Evolutionary conservation across 2,888 invertebrate species (phyloP), one percentile per base, ranked within the genome.

Genomic region (Lasioglossum pauxillum): DNA sequence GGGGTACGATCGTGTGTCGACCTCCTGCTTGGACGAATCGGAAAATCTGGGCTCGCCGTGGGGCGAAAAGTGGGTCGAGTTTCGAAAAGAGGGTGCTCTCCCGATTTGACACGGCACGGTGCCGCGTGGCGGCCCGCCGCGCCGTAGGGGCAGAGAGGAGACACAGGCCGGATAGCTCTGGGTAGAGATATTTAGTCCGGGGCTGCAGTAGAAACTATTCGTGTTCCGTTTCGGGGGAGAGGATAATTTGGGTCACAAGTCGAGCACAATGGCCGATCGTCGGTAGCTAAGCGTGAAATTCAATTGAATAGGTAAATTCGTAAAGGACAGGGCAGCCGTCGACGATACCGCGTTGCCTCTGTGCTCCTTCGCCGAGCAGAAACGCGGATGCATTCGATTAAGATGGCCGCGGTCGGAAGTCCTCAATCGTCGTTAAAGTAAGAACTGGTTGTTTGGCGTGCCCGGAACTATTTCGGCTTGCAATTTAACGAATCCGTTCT

Each of bases 191-290:
- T 91, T 91, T 91, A 88, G 83, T 81, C 78, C 71, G 12, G 31
- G 53, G 64, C 69, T 53, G 73, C 49, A 60, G 73, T 80, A 75
- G 86, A 87, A 90, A 90, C 90, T 91, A 92, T 89, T 91, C 87
- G 71, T 75, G 86, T 85, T 81, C 83, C 83, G 79, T 85, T 90
- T 79, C 85, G 83, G 74, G 75, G 74, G 72, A 69, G 82, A 75
- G 87, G 90, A 90, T 91, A 89, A 92, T 91, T 89, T 91, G 75
- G 92, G 90, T 90, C 92, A 90, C 72, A 80, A 84, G 84, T 74
- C 80, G 83, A 64, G 88, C 75, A 90, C 92, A 91, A 92, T 92
- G 73, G 89, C 82, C 86, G 88, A 86, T 88, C 85, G 87, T 80
- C 79, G 80, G 81, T 86, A 85, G 72, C 86, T 88, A 86, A 88